A percentile compares a stretch with the other conserved stretches of the same genome.
phyloP scores from a whole-genome alignment of 2,888 invertebrate genomes.

The Microdon myrmicae region DNA sequence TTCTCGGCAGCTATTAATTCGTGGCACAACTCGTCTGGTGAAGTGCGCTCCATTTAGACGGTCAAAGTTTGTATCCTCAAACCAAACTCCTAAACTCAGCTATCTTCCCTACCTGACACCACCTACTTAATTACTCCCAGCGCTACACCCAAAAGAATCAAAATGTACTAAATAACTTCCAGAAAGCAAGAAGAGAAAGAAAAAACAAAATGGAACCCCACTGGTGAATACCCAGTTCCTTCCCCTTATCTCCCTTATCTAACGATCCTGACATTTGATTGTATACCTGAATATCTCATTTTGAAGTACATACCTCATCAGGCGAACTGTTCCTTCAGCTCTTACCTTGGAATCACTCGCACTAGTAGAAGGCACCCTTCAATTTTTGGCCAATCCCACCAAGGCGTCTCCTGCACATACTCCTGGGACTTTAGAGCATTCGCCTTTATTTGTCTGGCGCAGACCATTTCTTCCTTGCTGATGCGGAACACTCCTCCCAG shows the following conservation, averaged over 20 bases:
- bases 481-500: constrained; percentile 64
- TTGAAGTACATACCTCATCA: constrained; percentile 44
- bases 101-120: constrained; percentile 4
- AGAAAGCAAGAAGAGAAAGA: constrained; percentile 2
- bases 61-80: too few relatives aligned
- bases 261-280: constrained; percentile 23
- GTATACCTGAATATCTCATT: constrained; percentile 37
- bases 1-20: too few relatives aligned
- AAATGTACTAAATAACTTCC: constrained; percentile 16
- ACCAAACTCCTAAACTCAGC: neutral
- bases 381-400: constrained; percentile 45
- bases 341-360: constrained; percentile 11
- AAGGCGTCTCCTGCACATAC: constrained; percentile 27
- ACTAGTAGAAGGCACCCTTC: constrained; percentile 8
- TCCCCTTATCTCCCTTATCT: constrained; percentile 1
- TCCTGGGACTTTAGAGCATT: constrained; percentile 30
- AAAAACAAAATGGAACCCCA: constrained; percentile 4
- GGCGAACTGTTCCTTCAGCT: constrained; percentile 17
- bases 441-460: constrained; percentile 4
- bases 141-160: constrained; percentile 6
- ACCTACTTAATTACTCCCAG: constrained; percentile 18
- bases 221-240: constrained; percentile 6
- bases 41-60: too few relatives aligned
- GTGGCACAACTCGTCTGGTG: too few relatives aligned
- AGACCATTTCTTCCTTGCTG: constrained; percentile 15